Evolutionary conservation across 2,888 invertebrate species (phyloP).

Genomic region (Malthinus flaveolus): DNA sequence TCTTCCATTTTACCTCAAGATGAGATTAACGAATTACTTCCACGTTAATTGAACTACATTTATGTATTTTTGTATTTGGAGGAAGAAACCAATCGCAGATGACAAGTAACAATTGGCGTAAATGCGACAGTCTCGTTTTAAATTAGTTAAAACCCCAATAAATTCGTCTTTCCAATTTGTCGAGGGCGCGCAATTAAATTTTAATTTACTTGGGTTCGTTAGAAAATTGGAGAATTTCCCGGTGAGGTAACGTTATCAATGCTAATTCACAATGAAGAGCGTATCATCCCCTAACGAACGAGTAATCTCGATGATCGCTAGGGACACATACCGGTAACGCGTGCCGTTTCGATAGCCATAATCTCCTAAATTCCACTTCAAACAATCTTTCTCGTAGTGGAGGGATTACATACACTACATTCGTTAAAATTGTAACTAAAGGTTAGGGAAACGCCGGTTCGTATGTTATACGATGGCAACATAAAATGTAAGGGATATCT

Average conservation of each 20-base stretch:
- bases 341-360: constrained; percentile 29
- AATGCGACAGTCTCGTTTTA: no score
- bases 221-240: background rate
- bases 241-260: background rate
- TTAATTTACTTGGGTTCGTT: no score
- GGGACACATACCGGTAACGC: constrained; percentile 26
- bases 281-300: background rate
- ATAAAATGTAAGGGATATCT: constrained; percentile 28
- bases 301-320: constrained; percentile 22
- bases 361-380: constrained; percentile 33
- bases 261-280: constrained; percentile 3
- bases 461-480: constrained; percentile 19
- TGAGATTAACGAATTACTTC: constrained; percentile 19
- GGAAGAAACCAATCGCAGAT: no score
- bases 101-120: no score
- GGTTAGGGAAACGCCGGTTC: constrained; percentile 7
- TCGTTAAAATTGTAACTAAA: constrained; percentile 20
- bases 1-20: constrained; percentile 15
- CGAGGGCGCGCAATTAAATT: no score
- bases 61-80: no score
- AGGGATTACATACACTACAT: constrained; percentile 9
- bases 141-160: no score
- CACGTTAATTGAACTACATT: background rate
- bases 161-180: no score
- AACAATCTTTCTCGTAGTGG: constrained; percentile 16